A percentile compares a stretch with the other conserved stretches of the same genome.
phyloP scores from a whole-genome alignment of 2,113 vertebrate genomes.

The Halichoeres trimaculatus region DNA sequence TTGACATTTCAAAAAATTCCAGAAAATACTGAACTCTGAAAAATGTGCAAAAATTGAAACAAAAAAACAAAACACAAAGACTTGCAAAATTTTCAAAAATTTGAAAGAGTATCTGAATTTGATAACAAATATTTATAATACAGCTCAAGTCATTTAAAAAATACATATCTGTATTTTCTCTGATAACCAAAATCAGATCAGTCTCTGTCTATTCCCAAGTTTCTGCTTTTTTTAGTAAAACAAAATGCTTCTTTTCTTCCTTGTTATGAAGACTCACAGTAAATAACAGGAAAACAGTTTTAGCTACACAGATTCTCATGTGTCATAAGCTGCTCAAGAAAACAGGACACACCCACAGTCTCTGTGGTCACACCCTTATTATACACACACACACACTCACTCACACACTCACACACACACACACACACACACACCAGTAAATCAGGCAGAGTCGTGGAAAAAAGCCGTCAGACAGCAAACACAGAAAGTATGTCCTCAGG shows the following conservation, averaged over 20 bases:
- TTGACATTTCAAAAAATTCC: no score
- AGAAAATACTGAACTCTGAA: no score
- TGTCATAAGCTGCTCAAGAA: conserved; percentile 35
- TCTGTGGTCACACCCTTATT: conserved; percentile 39
- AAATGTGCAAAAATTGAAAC: no score
- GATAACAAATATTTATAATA: no score
- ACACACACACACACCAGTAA: neutral
- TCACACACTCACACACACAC: conserved; percentile 5
- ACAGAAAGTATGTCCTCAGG: conserved; percentile 20
- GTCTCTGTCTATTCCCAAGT: no score
- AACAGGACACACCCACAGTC: conserved; percentile 7
- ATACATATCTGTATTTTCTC: no score
- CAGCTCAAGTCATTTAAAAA: no score
- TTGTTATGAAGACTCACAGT: neutral
- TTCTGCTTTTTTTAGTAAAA: no score
- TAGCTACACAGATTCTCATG: neutral
- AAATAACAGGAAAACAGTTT: neutral
- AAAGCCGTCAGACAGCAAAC: conserved; percentile 36
- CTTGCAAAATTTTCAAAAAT: no score
- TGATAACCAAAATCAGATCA: no score
- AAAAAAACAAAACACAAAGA: neutral
- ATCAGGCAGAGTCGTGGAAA: conserved; percentile 49
- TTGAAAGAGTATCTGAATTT: no score
- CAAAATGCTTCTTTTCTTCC: neutral
- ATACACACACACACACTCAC: no score